Evolutionary conservation across 2,888 invertebrate genomes (phyloP).

Genomic region (Imbricaverruca yamaguchii): DNA sequence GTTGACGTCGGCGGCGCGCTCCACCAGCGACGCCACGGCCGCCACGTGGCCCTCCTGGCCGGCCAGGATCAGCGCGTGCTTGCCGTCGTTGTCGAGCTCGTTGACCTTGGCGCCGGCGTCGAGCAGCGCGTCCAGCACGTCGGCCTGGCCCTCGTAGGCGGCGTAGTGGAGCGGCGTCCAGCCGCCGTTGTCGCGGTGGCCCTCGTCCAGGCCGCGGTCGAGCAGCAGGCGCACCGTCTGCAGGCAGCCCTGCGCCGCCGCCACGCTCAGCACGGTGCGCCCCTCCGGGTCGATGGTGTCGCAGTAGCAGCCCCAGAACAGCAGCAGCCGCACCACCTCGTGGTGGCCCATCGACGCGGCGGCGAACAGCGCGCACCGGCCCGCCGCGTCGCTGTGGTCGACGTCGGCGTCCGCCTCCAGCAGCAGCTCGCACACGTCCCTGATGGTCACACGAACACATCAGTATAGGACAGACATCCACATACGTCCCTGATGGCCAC

Average conservation of each 20-base stretch:
- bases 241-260: conserved; percentile 40
- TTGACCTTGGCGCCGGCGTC: conserved; percentile 83
- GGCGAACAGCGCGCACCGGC: conserved; percentile 62
- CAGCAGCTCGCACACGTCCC: conserved; percentile 82
- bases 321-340: conserved; percentile 68
- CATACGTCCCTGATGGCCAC: neutral
- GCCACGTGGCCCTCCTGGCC: conserved; percentile 78
- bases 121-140: conserved; percentile 69
- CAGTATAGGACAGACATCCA: neutral
- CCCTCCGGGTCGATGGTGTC: conserved; percentile 93
- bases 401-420: conserved; percentile 88
- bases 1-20: conserved; percentile 69
- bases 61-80: conserved; percentile 76
- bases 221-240: conserved; percentile 79
- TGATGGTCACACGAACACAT: conserved; percentile 36
- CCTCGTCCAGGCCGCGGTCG: conserved; percentile 61
- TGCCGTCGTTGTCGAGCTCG: conserved; percentile 85
- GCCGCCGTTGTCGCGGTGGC: conserved; percentile 74
- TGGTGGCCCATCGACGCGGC: conserved; percentile 90
- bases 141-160: conserved; percentile 80
- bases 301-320: conserved; percentile 93
- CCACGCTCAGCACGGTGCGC: conserved; percentile 59
- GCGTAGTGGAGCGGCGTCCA: conserved; percentile 97
- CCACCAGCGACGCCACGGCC: conserved; percentile 59
- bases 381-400: conserved; percentile 72